These are phyloP conservation scores for Fragum whitleyi DNA, from an alignment of 2,888 invertebrate species.

Conservation along the genomic window DNA sequence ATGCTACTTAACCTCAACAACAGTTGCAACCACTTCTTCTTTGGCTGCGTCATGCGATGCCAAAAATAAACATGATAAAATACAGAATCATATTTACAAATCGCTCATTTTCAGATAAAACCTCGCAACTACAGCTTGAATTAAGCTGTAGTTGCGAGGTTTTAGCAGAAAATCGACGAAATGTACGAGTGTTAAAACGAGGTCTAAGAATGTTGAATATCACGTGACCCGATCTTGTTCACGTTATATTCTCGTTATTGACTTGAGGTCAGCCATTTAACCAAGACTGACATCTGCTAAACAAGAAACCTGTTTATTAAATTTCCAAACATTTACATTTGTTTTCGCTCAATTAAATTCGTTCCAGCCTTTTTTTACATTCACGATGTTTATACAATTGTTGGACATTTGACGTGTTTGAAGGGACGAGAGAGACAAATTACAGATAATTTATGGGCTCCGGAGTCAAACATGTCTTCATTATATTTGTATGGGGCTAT, in stretches of 20 bases:
- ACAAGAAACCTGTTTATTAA: slow-evolving; percentile 27
- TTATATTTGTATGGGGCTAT: slow-evolving; percentile 12
- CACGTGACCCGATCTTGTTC: neutral
- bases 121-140: no score
- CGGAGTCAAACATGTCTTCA: slow-evolving; percentile 27
- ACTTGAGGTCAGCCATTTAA: slow-evolving; percentile 18
- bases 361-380: slow-evolving; percentile 24
- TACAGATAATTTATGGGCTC: slow-evolving; percentile 25
- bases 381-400: slow-evolving; percentile 15
- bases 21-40: no score
- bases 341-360: slow-evolving; percentile 30
- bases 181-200: neutral
- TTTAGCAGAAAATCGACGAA: no score
- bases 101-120: no score
- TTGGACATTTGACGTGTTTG: slow-evolving; percentile 24
- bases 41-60: no score
- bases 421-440: slow-evolving; percentile 15
- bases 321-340: slow-evolving; percentile 30
- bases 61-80: no score
- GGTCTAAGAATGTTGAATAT: neutral
- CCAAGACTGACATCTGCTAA: slow-evolving; percentile 15
- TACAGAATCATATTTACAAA: no score
- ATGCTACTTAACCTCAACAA: no score
- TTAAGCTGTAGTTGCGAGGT: no score
- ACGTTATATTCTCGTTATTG: neutral